Base-by-base conservation (phyloP, 1,140 invertebrate genomes). In the Leguminivora glycinivorella region DNA sequence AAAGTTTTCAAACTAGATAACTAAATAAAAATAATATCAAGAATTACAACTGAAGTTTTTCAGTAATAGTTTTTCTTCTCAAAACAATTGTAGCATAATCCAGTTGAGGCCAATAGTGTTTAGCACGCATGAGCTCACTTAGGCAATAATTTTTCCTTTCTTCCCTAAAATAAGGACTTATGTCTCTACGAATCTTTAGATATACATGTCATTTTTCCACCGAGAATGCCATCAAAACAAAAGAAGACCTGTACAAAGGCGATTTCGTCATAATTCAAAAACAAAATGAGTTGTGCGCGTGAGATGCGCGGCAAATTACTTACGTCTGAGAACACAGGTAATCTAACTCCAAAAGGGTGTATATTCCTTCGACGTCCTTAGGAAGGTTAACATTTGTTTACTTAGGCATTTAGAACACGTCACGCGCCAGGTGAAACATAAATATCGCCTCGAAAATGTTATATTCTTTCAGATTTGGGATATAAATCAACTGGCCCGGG, bases 231-330 rank as follows among this genome's bases (percentile, higher is more conserved):
- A 22, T 63, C 24, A 63, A 63, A 63, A 63, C 58, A 63, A 63
- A 63, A 63, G 58, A 63, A 63, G 25, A 60, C 56, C 25, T 63
- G 14, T 29, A 29, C n/a, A 58, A 25, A 31, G 58, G 14, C 58
- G 25, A 52, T 52, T 52, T 22, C 47, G 14, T 29, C 58, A 63
- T 63, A 63, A 63, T 63, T 63, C 58, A 63, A 22, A 29, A 29
- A 63, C 58, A 63, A 63, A 63, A 63, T 63, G 58, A 63, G 58
- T 63, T 63, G 58, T 63, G 58, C 34, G 58, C 58, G 58, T 63
- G 56, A 60, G 58, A 7, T 7, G 26, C n/a, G 26, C 58, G 17
- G 58, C 29, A 63, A 63, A 63, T 63, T 63, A 63, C 58, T 63
- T 63, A 63, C 25, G 58, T 29, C 58, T 29, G 14, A 17, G 26